Percentiles rank a stretch among this genome's conserved stretches.
Conservation (phyloP, 2,888 invertebrate species). For the Xanthia icteritia region DNA sequence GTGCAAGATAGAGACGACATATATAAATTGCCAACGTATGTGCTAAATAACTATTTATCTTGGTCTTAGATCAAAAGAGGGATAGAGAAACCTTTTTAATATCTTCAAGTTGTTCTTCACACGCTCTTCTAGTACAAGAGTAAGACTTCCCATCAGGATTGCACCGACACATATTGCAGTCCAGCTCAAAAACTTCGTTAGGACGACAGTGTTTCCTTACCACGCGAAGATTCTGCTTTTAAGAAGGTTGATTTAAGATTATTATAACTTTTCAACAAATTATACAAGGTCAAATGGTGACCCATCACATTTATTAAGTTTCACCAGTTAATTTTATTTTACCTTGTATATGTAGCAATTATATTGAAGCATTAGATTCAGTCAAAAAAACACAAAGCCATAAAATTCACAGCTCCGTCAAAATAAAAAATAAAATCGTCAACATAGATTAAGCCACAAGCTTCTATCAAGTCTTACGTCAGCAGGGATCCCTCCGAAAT, state of each 20-base stretch:
- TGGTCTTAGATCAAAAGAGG: not conserved
- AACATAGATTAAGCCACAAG: constrained; percentile 9
- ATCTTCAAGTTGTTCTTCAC: constrained; percentile 74
- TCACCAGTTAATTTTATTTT: not conserved
- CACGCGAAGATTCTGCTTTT: constrained; percentile 75
- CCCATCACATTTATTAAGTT: not conserved
- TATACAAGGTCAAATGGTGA: not conserved
- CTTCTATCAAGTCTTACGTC: constrained; percentile 71
- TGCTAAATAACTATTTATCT: not conserved
- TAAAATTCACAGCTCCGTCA: not conserved
- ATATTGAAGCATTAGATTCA: constrained; percentile 1
- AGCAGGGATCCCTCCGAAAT: constrained; percentile 71
- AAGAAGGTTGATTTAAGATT: not conserved
- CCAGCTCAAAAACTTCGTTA: constrained; percentile 88
- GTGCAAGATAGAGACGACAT: not conserved
- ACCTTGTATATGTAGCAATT: constrained; percentile 11
- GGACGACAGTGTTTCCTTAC: constrained; percentile 84
- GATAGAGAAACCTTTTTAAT: constrained; percentile 70
- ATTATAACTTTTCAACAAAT: not conserved
- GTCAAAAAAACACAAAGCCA: constrained; percentile 3
- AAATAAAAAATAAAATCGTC: constrained; percentile 6
- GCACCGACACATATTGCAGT: constrained; percentile 91
- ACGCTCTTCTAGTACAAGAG: constrained; percentile 88
- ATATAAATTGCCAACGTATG: not conserved
- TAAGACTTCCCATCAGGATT: constrained; percentile 89